phyloP scores from a whole-genome alignment of 2,797 vertebrate genomes.

The Cottoperca gobio region DNA sequence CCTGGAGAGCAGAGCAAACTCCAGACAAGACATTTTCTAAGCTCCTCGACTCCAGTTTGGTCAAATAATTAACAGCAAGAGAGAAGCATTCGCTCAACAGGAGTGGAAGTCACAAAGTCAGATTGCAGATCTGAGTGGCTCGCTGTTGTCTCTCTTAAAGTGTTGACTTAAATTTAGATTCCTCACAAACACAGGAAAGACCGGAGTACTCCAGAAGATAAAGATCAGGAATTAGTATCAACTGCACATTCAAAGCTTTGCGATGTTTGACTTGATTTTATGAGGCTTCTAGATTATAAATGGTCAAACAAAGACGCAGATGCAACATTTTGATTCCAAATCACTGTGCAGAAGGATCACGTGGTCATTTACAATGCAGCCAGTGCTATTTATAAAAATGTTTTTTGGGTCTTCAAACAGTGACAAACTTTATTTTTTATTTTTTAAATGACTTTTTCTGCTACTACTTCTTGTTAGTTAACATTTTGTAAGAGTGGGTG shows the following conservation, averaged over 20 bases:
- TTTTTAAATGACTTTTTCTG: background rate
- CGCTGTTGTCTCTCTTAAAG: conserved; percentile 67
- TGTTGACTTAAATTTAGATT: conserved; percentile 65
- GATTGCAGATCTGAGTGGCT: conserved; percentile 67
- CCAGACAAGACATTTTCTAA: conserved; percentile 67
- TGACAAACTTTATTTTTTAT: background rate
- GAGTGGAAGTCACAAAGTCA: conserved; percentile 71
- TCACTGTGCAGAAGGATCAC: background rate
- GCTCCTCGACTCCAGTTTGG: conserved; percentile 79
- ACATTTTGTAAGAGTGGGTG: background rate
- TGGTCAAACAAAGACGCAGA: conserved; percentile 2
- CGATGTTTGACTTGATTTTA: conserved; percentile 30
- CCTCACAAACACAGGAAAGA: conserved; percentile 52
- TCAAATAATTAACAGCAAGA: conserved; percentile 81
- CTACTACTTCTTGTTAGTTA: no score
- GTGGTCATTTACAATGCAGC: background rate
- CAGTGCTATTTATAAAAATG: background rate
- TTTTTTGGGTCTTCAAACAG: background rate
- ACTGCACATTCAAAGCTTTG: conserved; percentile 30
- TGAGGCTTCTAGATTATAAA: conserved; percentile 9
- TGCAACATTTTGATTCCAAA: background rate
- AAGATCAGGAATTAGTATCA: conserved; percentile 44
- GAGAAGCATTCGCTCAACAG: conserved; percentile 60
- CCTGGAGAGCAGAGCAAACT: conserved; percentile 75
- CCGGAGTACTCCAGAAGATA: conserved; percentile 35